Conservation (phyloP, 2,888 invertebrate genomes). For the Drosophila eohydei region DNA sequence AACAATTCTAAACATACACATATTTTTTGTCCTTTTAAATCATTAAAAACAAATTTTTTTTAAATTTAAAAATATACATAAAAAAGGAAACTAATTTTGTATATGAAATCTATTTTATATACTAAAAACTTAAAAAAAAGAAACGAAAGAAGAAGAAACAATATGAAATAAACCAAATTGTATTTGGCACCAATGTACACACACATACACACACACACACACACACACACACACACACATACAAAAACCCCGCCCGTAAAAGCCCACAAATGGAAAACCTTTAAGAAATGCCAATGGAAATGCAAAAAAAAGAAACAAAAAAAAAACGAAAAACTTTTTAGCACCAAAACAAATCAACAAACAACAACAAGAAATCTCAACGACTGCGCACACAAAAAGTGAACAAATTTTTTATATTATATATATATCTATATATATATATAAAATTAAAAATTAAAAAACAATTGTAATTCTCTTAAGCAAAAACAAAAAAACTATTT, state of each 20-base stretch:
- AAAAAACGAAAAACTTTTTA: constrained; percentile 39
- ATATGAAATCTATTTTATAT: constrained; percentile 66
- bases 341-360: constrained; percentile 29
- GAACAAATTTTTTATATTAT: constrained; percentile 75
- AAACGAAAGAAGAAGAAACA: not conserved
- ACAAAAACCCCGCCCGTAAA: constrained; percentile 21
- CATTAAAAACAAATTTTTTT: constrained; percentile 16
- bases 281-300: constrained; percentile 24
- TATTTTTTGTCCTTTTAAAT: constrained; percentile 3
- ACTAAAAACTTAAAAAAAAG: constrained; percentile 28
- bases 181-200: constrained; percentile 43
- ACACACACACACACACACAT: constrained; percentile 32
- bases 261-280: constrained; percentile 11
- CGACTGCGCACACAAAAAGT: constrained; percentile 77
- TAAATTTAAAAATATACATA: constrained; percentile 1
- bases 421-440: constrained; percentile 38
- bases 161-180: constrained; percentile 8
- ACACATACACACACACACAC: constrained; percentile 31
- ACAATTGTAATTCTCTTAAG: constrained; percentile 19
- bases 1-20: not conserved
- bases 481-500: constrained; percentile 64
- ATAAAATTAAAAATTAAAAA: constrained; percentile 27
- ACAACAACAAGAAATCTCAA: constrained; percentile 63
- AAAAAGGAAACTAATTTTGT: constrained; percentile 33
- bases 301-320: constrained; percentile 21